Conservation (phyloP, 1,140 invertebrate genomes). For the Euura lappo region DNA sequence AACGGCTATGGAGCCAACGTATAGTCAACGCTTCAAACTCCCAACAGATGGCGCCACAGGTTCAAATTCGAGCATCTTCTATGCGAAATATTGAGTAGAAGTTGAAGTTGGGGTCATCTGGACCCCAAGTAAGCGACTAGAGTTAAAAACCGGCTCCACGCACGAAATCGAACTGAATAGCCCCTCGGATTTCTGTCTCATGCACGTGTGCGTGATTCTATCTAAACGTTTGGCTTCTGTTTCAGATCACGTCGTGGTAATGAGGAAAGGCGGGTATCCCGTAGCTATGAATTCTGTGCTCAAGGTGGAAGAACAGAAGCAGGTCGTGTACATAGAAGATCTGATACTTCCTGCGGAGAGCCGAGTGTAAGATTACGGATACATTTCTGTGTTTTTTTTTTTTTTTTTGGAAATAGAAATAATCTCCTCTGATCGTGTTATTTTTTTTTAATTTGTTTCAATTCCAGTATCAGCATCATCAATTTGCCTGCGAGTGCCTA, state of each 20-base stretch:
- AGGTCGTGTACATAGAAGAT: conserved; percentile 46
- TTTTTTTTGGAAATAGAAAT: not conserved
- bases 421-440: not conserved
- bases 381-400: conserved; percentile 10
- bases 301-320: conserved; percentile 23
- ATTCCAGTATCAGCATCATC: conserved; percentile 58
- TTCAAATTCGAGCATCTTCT: no score
- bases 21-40: no score
- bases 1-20: no score
- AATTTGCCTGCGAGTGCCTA: conserved; percentile 43
- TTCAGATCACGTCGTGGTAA: conserved; percentile 62
- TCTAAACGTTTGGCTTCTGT: conserved; percentile 25
- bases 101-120: no score
- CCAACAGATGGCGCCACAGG: no score
- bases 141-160: no score
- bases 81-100: no score
- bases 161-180: no score
- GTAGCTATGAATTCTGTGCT: conserved; percentile 48
- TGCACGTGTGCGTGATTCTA: not conserved
- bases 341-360: conserved; percentile 47
- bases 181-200: not conserved
- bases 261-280: conserved; percentile 61
- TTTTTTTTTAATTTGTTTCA: conserved; percentile 22
- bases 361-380: conserved; percentile 54
- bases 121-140: no score